These are phyloP conservation scores for Cisticola juncidis DNA, from an alignment of 2,113 vertebrate genomes.

Conservation along the genomic window DNA sequence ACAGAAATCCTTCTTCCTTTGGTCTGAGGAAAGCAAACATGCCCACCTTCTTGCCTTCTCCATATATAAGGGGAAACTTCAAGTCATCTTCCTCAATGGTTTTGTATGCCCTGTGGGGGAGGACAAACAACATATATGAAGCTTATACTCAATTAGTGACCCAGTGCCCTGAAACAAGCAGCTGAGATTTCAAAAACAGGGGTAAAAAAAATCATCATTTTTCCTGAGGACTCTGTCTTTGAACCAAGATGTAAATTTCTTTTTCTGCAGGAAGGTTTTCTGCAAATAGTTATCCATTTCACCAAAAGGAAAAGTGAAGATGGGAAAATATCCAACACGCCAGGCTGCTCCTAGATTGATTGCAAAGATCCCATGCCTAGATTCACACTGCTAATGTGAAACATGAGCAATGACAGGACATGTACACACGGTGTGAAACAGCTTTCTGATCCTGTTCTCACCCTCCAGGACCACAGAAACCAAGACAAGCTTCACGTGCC, in stretches of 20 bases:
- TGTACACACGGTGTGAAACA: background rate
- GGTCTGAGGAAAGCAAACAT: background rate
- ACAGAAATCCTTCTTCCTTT: background rate
- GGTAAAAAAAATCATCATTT: background rate
- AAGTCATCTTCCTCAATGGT: slow-evolving; percentile 87
- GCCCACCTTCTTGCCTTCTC: slow-evolving; percentile 90
- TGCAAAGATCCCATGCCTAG: background rate
- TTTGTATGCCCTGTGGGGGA: slow-evolving; percentile 84
- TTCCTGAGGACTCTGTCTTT: background rate
- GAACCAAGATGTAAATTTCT: background rate
- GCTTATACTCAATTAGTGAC: slow-evolving; percentile 60
- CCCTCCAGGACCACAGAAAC: background rate
- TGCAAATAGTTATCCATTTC: background rate
- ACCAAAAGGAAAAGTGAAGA: background rate
- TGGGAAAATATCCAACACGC: background rate
- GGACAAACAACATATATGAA: slow-evolving; percentile 66
- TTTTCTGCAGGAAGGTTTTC: background rate
- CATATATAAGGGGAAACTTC: slow-evolving; percentile 86
- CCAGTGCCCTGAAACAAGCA: slow-evolving; percentile 24
- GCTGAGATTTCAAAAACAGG: background rate
- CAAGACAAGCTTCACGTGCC: background rate
- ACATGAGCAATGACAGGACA: background rate
- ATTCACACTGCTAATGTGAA: background rate
- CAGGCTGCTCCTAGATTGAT: background rate
- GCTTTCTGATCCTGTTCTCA: background rate